A percentile compares a stretch with the other conserved stretches of the same genome.
phyloP scores from a whole-genome alignment of 2,888 invertebrate species.

The Operophtera brumata region DNA sequence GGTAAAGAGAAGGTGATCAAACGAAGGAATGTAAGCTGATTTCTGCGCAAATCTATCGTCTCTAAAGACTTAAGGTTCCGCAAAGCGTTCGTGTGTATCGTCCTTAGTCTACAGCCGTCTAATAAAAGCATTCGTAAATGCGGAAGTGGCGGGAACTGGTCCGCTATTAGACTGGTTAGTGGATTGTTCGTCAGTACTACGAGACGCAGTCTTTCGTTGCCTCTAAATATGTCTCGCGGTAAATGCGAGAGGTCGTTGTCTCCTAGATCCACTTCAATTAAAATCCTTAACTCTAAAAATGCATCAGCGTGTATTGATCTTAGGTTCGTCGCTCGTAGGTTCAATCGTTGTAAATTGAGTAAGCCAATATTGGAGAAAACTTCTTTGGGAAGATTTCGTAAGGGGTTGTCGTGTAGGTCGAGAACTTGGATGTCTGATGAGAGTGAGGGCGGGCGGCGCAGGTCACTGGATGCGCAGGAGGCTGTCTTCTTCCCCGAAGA shows the following conservation, averaged over 20 bases:
- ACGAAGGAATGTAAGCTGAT: conserved; percentile 85
- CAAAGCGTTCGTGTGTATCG: conserved; percentile 89
- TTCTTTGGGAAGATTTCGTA: conserved; percentile 87
- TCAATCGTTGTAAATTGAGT: conserved; percentile 91
- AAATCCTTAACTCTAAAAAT: conserved; percentile 91
- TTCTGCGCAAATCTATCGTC: conserved; percentile 90
- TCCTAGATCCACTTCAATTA: conserved; percentile 92
- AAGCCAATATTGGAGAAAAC: conserved; percentile 89
- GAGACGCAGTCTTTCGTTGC: conserved; percentile 90
- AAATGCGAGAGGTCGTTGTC: conserved; percentile 88
- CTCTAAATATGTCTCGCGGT: conserved; percentile 89
- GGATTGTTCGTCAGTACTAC: conserved; percentile 92
- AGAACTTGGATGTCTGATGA: conserved; percentile 83
- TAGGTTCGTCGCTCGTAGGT: conserved; percentile 87
- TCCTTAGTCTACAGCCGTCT: conserved; percentile 88
- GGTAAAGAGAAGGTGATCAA: conserved; percentile 83
- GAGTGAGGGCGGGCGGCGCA: conserved; percentile 87
- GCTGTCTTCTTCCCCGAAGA: conserved; percentile 94
- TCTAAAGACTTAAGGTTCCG: conserved; percentile 86
- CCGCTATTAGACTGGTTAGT: conserved; percentile 84
- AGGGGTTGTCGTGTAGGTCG: conserved; percentile 90
- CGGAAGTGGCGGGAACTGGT: conserved; percentile 90
- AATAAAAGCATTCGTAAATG: conserved; percentile 90
- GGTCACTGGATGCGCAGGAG: conserved; percentile 89
- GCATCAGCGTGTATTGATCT: conserved; percentile 89